Conservation (phyloP, 2,797 vertebrate genomes). For the Myoxocephalus aenaeus region DNA sequence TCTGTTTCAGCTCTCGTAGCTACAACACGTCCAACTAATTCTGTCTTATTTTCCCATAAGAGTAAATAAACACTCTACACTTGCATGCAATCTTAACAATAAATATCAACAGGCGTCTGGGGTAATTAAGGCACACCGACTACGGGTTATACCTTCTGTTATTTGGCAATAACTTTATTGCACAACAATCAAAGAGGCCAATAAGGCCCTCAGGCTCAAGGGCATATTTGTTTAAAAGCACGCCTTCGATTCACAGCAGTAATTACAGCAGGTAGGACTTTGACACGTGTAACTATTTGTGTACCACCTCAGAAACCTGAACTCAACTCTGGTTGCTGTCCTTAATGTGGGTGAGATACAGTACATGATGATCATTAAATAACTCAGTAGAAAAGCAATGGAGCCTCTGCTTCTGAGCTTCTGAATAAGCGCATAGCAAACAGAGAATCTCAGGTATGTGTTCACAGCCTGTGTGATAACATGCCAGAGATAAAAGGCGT, state of each 20-base stretch:
- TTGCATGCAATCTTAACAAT: not conserved
- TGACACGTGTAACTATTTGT: constrained; percentile 55
- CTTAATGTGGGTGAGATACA: not conserved
- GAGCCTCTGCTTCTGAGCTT: not conserved
- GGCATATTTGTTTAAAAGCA: constrained; percentile 60
- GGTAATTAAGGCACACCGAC: not conserved
- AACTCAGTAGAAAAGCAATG: not conserved
- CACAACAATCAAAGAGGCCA: constrained; percentile 19
- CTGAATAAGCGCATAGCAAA: constrained; percentile 10
- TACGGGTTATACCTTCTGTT: constrained; percentile 16
- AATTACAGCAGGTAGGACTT: constrained; percentile 64
- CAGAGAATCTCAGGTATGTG: constrained; percentile 61
- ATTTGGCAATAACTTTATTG: constrained; percentile 5
- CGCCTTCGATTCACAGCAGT: constrained; percentile 42
- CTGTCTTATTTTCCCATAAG: not conserved
- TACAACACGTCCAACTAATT: not conserved
- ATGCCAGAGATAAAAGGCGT: constrained; percentile 36
- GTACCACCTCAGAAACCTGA: constrained; percentile 3
- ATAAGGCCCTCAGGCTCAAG: constrained; percentile 30
- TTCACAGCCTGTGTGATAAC: constrained; percentile 53
- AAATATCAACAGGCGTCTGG: not conserved
- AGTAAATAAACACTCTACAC: constrained; percentile 7
- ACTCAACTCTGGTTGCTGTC: not conserved
- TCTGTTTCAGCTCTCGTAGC: not conserved
- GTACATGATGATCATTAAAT: not conserved